Conservation (phyloP, 2,113 vertebrate genomes). For the Vidua chalybeata region DNA sequence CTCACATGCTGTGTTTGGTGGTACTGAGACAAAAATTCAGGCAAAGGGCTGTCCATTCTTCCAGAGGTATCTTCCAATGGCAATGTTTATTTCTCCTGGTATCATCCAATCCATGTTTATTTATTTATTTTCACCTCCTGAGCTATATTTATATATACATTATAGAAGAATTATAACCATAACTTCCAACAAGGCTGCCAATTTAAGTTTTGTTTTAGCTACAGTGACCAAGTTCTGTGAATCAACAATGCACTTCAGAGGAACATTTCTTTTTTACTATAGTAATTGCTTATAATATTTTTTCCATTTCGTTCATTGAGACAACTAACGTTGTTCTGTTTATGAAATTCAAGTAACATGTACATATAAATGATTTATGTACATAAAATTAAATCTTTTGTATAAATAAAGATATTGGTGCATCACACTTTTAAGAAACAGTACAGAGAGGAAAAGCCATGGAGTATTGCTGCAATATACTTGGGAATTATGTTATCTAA, state of each 20-base stretch:
- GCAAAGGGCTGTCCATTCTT: neutral
- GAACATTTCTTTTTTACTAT: neutral
- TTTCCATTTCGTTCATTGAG: neutral
- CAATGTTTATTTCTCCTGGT: neutral
- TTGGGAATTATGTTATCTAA: neutral
- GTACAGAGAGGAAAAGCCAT: neutral
- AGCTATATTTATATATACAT: neutral
- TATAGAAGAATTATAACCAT: neutral
- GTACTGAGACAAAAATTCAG: neutral
- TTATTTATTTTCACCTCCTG: neutral
- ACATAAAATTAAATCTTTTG: neutral
- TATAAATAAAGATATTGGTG: neutral
- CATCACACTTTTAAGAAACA: neutral
- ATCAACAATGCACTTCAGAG: neutral
- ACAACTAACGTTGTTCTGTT: neutral
- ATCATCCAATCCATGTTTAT: neutral
- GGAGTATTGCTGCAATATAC: neutral
- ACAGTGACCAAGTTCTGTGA: neutral
- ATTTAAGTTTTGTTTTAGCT: neutral
- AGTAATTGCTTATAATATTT: neutral
- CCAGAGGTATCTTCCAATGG: neutral
- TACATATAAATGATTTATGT: neutral
- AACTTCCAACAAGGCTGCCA: neutral
- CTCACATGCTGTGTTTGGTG: neutral
- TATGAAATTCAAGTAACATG: neutral